Evolutionary conservation across 2,113 vertebrate species (phyloP).

Genomic region (Stegastes partitus): DNA sequence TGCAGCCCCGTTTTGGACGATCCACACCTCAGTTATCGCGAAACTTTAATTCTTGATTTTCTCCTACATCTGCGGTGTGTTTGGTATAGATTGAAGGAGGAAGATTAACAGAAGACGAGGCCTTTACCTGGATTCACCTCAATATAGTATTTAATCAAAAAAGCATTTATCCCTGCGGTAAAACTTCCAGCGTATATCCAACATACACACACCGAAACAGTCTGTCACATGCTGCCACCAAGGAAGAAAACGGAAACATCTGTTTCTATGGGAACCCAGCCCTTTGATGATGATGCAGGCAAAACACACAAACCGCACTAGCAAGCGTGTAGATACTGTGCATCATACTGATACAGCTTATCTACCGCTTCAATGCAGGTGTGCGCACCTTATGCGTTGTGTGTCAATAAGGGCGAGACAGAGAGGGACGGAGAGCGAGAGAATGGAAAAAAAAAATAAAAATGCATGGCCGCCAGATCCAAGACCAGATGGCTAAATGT

Average conservation of each 20-base stretch:
- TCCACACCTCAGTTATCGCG: not conserved
- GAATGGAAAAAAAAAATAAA: not conserved
- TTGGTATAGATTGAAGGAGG: constrained; percentile 18
- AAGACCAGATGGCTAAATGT: constrained; percentile 80
- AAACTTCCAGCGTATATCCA: constrained; percentile 20
- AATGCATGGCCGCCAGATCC: constrained; percentile 54
- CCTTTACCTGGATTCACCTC: constrained; percentile 15
- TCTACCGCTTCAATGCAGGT: constrained; percentile 36
- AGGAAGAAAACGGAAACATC: constrained; percentile 59
- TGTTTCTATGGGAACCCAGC: constrained; percentile 73
- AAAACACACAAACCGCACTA: constrained; percentile 45
- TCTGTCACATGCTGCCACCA: constrained; percentile 59
- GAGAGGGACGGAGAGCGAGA: not conserved
- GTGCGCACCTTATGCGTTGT: constrained; percentile 14
- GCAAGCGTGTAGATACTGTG: constrained; percentile 2
- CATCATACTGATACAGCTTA: constrained; percentile 40
- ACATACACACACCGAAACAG: constrained; percentile 19
- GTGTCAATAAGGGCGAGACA: constrained; percentile 25
- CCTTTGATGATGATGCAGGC: constrained; percentile 64
- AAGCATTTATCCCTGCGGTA: constrained; percentile 8
- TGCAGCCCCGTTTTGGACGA: not conserved
- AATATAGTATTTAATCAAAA: constrained; percentile 19
- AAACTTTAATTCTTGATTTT: constrained; percentile 15
- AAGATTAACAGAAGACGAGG: constrained; percentile 30
- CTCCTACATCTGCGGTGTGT: constrained; percentile 7